These are phyloP conservation scores for Perdita meconis DNA, from an alignment of 2,888 invertebrate genomes.

Conservation along the genomic window DNA sequence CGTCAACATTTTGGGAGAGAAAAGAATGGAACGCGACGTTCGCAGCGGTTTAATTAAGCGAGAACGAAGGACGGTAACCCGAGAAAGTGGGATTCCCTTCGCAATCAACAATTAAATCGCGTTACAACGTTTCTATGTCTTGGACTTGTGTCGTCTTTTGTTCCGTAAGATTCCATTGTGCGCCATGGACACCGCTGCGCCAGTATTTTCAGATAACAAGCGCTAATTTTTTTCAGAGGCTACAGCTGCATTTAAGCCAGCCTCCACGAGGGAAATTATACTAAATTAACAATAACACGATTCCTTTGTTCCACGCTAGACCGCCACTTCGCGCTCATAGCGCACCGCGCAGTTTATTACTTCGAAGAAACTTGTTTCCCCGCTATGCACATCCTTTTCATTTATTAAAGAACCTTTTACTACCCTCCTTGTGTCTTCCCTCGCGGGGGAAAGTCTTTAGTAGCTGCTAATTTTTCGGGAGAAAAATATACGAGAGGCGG, in stretches of 20 bases:
- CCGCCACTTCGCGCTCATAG: constrained; percentile 14
- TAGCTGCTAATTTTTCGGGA: not conserved
- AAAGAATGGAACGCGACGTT: too few species aligned
- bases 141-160: constrained; percentile 30
- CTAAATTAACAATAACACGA: constrained; percentile 56
- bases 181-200: not conserved
- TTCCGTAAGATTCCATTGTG: constrained; percentile 25
- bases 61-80: constrained; percentile 19
- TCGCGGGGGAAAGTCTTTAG: not conserved
- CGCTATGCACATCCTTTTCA: not conserved
- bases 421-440: not conserved
- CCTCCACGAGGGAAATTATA: constrained; percentile 46
- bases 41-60: too few species aligned
- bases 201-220: constrained; percentile 49
- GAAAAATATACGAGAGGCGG: too few species aligned
- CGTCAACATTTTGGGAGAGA: not conserved
- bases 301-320: constrained; percentile 29
- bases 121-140: constrained; percentile 14
- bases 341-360: constrained; percentile 27
- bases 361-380: constrained; percentile 25
- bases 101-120: constrained; percentile 54
- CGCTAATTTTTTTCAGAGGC: constrained; percentile 61
- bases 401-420: constrained; percentile 5
- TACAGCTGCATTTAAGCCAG: constrained; percentile 48
- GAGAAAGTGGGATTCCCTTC: constrained; percentile 1